Percentiles rank a stretch among this genome's conserved stretches.
phyloP scores from a whole-genome alignment of 2,113 vertebrate genomes.

The Crocuta crocuta region DNA sequence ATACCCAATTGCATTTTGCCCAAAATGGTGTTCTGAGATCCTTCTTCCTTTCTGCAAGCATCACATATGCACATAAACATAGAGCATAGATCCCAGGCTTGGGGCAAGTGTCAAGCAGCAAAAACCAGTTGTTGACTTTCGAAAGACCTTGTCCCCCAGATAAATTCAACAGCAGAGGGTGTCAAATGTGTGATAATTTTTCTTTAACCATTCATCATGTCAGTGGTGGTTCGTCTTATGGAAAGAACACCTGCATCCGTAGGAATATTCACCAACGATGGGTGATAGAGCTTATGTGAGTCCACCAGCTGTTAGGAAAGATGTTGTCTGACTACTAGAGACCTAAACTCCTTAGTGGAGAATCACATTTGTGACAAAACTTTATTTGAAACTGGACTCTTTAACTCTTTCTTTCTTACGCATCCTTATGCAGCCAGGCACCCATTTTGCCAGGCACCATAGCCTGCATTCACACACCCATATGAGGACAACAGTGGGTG shows the following conservation, averaged over 20 bases:
- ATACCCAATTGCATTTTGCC: not conserved
- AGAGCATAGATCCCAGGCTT: not conserved
- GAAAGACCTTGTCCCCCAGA: not conserved
- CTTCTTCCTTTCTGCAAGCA: not conserved
- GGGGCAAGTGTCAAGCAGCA: not conserved
- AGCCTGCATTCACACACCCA: not conserved
- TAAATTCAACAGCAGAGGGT: not conserved
- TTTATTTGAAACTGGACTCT: not conserved
- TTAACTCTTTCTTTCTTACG: not conserved
- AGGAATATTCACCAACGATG: not conserved
- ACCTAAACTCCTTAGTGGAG: not conserved
- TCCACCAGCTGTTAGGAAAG: not conserved
- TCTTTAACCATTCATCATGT: not conserved
- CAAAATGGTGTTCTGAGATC: not conserved
- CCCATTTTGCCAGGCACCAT: not conserved
- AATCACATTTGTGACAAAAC: not conserved
- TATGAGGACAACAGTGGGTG: fast-evolving
- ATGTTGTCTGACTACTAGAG: not conserved
- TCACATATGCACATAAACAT: not conserved
- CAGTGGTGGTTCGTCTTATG: not conserved
- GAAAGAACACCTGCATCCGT: not conserved
- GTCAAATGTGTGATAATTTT: not conserved
- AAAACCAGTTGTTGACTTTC: not conserved
- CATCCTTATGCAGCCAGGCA: not conserved
- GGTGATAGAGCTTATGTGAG: not conserved